Evolutionary conservation across 2,888 invertebrate genomes (phyloP).

Genomic region (Cataglyphis albicans): DNA sequence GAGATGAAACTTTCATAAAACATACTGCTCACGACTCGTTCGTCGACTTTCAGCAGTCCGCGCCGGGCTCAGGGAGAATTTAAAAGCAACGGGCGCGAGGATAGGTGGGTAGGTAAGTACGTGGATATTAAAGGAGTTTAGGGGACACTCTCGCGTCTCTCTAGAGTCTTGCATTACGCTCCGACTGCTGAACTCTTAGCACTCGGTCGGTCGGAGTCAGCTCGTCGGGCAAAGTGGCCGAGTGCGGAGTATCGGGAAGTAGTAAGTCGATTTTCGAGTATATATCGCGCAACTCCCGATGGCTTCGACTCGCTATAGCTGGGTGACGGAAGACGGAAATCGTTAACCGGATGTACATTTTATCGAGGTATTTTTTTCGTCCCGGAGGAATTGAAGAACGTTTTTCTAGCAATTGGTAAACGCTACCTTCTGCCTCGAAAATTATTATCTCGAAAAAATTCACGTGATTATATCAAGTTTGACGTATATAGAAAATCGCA

Average conservation of each 20-base stretch:
- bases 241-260: constrained; percentile 39
- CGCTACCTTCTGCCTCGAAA: neutral
- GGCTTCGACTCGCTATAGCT: constrained; percentile 20
- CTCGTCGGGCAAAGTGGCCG: constrained; percentile 46
- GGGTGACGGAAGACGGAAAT: constrained; percentile 34
- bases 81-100: constrained; percentile 63
- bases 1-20: constrained; percentile 82
- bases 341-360: constrained; percentile 56
- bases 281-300: constrained; percentile 39
- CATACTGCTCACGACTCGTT: constrained; percentile 71
- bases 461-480: constrained; percentile 13
- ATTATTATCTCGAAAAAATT: constrained; percentile 24
- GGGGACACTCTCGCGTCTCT: constrained; percentile 45
- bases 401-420: constrained; percentile 30
- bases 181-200: constrained; percentile 57
- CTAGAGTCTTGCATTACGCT: constrained; percentile 51
- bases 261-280: constrained; percentile 63
- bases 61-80: constrained; percentile 69
- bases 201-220: constrained; percentile 24
- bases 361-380: constrained; percentile 21
- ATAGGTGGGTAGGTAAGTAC: constrained; percentile 64
- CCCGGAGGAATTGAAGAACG: neutral
- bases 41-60: constrained; percentile 67
- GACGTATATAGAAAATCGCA: neutral
- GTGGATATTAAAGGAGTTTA: constrained; percentile 75